Evolutionary conservation across 2,797 vertebrate species (phyloP), one percentile per base, ranked within the genome.

Genomic region (Scolopax rusticola): DNA sequence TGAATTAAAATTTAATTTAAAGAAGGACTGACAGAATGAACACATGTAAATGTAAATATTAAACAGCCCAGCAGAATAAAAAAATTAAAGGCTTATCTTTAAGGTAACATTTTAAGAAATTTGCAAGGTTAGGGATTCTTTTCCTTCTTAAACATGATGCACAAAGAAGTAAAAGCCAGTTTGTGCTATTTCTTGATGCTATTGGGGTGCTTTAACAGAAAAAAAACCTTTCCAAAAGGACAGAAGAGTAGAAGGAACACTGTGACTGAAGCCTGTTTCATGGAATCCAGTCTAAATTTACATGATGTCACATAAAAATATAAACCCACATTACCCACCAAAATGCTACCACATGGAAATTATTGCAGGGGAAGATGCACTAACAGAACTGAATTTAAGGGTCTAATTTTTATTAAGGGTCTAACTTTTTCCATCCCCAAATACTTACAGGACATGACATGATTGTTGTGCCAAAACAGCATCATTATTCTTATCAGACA

Each of bases 401-500:
- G 19, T 56, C 36, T 63, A 82, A 36, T 27, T 33, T 73, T 84
- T 57, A 67, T 50, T 71, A 75, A 54, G 25, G 28, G 17, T 56
- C n/a, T 63, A 83, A n/a, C 25, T 57, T 87, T n/a, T 71, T 59
- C 38, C 21, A 89, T 48, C 41, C 38, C 71, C 71, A 81, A 89
- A 80, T 30, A 70, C 53, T 88, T 60, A 47, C 4, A 86, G 41
- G 14, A 86, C 53, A 47, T 2, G 6, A 33, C 14, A 74, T 56
- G 36, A 91, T 5, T 9, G 1, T 41, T 74, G 27, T 50, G 28
- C 47, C 54, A 87, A 71, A 92, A 94, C 15, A 83, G 27, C 78
- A 95, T 87, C 54, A 57, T 80, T 76, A 87, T 81, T 86, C 89
- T 90, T 43, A 91, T n/a, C 87, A 94, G 76, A 84, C 2, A 86